phyloP scores from a whole-genome alignment of 2,797 vertebrate genomes.

The Paratrypauchen microcephalus region DNA sequence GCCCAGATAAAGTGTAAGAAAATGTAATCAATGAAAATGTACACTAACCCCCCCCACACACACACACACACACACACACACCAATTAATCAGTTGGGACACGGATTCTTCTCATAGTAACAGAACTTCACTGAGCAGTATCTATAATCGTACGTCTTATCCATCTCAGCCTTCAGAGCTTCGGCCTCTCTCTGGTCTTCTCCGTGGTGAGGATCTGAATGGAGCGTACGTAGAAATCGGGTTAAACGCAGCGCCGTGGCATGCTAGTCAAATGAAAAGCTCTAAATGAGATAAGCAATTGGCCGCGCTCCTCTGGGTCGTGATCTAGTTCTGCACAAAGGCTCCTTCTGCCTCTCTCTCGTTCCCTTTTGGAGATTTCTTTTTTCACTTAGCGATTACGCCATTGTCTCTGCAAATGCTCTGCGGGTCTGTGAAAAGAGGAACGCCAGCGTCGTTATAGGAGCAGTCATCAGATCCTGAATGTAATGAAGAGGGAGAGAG shows the following conservation, averaged over 20 bases:
- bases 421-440: slow-evolving; percentile 15
- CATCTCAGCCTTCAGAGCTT: neutral
- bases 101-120: neutral
- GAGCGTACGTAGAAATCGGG: slow-evolving; percentile 16
- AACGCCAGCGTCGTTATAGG: neutral
- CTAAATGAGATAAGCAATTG: slow-evolving; percentile 44
- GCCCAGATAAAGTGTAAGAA: too few relatives aligned
- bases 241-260: slow-evolving; percentile 7
- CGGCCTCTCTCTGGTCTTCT: slow-evolving; percentile 1
- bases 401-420: slow-evolving; percentile 37
- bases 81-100: too few relatives aligned
- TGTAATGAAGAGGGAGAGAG: neutral
- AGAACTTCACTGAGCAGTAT: neutral
- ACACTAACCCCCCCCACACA: too few relatives aligned
- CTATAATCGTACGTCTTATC: neutral
- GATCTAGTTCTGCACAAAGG: slow-evolving; percentile 39
- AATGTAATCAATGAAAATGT: too few relatives aligned
- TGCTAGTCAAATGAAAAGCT: slow-evolving; percentile 32
- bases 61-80: too few relatives aligned
- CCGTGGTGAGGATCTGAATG: slow-evolving; percentile 11
- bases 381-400: slow-evolving; percentile 38
- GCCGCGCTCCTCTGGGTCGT: slow-evolving; percentile 40
- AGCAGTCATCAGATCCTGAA: neutral
- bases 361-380: slow-evolving; percentile 18
- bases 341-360: slow-evolving; percentile 18